Conservation (phyloP, 2,797 vertebrate genomes). For the Coilia nasus region DNA sequence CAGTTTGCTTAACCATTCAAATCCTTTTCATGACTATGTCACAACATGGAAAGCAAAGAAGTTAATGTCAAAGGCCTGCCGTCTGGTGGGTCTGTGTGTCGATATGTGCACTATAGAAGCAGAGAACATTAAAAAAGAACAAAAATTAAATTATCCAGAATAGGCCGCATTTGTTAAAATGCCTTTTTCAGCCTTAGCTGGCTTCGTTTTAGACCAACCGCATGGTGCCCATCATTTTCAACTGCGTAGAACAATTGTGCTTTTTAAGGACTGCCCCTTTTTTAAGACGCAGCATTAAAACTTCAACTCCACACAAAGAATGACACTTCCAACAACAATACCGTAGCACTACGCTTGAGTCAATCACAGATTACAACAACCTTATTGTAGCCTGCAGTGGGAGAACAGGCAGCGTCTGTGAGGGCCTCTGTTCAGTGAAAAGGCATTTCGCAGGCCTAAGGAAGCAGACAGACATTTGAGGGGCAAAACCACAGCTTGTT, state of each 20-base stretch:
- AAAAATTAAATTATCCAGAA: too few species aligned
- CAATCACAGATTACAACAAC: not conserved
- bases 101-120: too few species aligned
- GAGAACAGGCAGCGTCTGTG: not conserved
- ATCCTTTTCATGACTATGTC: too few species aligned
- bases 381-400: not conserved
- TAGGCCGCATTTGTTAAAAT: too few species aligned
- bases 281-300: not conserved
- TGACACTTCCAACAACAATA: slow-evolving; percentile 6
- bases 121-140: too few species aligned
- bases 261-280: not conserved
- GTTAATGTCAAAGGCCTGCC: too few species aligned
- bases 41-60: too few species aligned
- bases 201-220: too few species aligned
- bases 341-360: not conserved
- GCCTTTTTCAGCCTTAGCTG: too few species aligned
- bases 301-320: not conserved
- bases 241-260: not conserved
- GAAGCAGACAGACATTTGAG: not conserved
- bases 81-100: too few species aligned
- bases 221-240: too few species aligned
- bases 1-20: too few species aligned
- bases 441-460: not conserved
- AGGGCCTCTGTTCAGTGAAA: not conserved
- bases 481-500: slow-evolving; percentile 21